phyloP scores from a whole-genome alignment of 2,797 vertebrate genomes.

The Sylvia borin region DNA sequence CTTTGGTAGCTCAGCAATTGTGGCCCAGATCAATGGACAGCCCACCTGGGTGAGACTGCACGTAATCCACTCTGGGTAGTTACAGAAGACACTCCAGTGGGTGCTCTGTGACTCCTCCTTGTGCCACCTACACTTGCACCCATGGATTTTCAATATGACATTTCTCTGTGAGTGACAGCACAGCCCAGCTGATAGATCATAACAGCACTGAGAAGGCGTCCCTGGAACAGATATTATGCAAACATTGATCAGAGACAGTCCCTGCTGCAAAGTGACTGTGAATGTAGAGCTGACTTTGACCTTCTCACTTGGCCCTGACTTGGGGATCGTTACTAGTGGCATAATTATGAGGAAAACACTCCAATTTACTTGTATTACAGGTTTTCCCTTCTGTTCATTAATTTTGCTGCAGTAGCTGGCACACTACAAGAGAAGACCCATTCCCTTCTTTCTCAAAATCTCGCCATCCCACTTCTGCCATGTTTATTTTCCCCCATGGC shows the following conservation, averaged over 20 bases:
- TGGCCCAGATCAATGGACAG: background rate
- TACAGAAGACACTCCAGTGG: background rate
- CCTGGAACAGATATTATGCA: background rate
- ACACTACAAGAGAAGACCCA: background rate
- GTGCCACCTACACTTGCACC: background rate
- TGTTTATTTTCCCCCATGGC: background rate
- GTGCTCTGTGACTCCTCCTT: background rate
- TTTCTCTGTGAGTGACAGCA: background rate
- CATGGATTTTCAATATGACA: background rate
- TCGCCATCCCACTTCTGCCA: background rate
- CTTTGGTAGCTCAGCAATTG: background rate
- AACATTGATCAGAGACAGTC: background rate
- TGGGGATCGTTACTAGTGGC: background rate
- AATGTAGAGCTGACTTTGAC: background rate
- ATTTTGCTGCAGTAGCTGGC: background rate
- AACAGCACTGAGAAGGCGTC: background rate
- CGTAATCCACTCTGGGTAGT: background rate
- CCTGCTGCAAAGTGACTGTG: background rate
- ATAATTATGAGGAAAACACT: background rate
- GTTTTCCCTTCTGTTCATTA: background rate
- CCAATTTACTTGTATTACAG: background rate
- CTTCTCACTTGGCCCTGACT: background rate
- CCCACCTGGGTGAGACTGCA: background rate
- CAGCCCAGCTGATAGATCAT: background rate
- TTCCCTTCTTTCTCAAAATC: background rate